phyloP scores from a whole-genome alignment of 2,113 vertebrate species.

The Alouatta palliata region DNA sequence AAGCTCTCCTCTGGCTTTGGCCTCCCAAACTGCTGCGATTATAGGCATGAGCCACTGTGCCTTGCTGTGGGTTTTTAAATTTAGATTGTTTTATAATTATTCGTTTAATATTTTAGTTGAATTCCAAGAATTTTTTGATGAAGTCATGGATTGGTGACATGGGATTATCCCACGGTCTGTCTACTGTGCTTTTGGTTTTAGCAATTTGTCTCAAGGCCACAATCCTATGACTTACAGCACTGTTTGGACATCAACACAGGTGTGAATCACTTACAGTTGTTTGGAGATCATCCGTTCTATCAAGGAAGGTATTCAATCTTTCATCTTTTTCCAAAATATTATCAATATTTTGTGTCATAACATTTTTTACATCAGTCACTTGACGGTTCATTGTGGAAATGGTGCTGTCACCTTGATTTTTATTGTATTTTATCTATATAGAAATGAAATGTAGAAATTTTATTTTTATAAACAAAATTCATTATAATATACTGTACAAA shows the following conservation, averaged over 20 bases:
- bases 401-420: neutral
- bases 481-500: neutral
- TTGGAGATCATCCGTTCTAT: constrained; percentile 84
- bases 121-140: neutral
- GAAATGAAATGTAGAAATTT: constrained; percentile 46
- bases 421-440: constrained; percentile 73
- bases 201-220: neutral
- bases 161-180: neutral
- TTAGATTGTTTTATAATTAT: constrained; percentile 22
- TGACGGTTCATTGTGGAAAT: constrained; percentile 84
- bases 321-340: constrained; percentile 89
- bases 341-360: constrained; percentile 89
- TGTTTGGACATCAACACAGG: neutral
- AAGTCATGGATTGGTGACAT: neutral
- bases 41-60: too few species aligned
- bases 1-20: too few species aligned
- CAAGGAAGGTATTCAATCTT: constrained; percentile 83
- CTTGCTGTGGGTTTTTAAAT: neutral
- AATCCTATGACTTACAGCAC: neutral
- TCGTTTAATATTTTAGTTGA: constrained; percentile 28
- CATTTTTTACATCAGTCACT: constrained; percentile 89
- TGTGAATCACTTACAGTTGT: constrained; percentile 83
- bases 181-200: neutral
- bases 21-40: too few species aligned
- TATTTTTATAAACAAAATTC: constrained; percentile 27